A percentile compares a stretch with the other conserved stretches of the same genome.
These are phyloP conservation scores for Microhierax caerulescens DNA, from an alignment of 2,797 vertebrate species.

Conservation along the genomic window DNA sequence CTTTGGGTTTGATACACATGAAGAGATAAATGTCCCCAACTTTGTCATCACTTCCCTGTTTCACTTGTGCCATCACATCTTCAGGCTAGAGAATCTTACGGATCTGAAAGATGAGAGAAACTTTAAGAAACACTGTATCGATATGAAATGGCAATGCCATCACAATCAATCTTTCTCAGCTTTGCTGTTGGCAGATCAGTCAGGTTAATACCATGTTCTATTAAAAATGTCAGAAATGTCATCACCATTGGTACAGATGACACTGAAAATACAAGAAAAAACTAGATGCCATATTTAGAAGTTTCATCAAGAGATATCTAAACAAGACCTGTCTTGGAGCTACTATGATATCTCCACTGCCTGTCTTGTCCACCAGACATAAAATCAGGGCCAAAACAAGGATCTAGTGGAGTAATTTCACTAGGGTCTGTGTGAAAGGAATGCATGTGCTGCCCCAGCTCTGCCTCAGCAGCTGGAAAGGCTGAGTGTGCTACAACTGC, in stretches of 20 bases:
- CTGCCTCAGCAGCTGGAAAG: background rate
- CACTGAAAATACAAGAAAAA: background rate
- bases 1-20: background rate
- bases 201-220: background rate
- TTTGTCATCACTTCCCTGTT: background rate
- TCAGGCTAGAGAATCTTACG: background rate
- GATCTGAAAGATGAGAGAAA: background rate
- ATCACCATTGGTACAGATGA: background rate
- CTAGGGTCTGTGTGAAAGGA: background rate
- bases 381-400: background rate
- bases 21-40: background rate
- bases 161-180: background rate
- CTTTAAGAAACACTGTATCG: rapidly evolving
- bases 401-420: background rate
- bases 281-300: background rate
- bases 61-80: background rate
- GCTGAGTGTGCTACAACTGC: background rate
- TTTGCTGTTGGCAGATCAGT: background rate
- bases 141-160: background rate
- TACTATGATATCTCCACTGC: background rate
- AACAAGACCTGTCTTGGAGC: background rate
- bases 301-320: background rate
- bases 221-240: background rate
- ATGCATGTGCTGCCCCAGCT: background rate
- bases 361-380: background rate